These are phyloP conservation scores for Acanthosepion esculentum DNA, from an alignment of 2,888 invertebrate species.

Conservation along the genomic window DNA sequence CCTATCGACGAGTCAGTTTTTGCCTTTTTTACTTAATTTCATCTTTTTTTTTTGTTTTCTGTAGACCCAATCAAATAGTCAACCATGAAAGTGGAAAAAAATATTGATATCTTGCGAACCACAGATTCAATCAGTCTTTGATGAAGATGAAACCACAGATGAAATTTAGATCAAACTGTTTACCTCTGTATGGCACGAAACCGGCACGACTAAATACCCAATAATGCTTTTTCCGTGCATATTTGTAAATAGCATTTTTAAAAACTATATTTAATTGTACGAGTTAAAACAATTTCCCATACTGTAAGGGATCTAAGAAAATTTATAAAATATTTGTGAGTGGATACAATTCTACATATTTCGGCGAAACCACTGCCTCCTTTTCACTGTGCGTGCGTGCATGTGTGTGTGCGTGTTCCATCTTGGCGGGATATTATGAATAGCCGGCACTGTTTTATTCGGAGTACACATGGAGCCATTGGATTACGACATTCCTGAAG, in stretches of 20 bases:
- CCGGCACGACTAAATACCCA: background rate
- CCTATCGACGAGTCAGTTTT: background rate
- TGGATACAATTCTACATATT: background rate
- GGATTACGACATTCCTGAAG: slow-evolving; percentile 36
- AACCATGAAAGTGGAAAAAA: too few relatives aligned
- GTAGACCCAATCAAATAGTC: background rate
- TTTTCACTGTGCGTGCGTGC: background rate
- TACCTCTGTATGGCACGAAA: background rate
- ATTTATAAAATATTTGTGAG: too few relatives aligned
- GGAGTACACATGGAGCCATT: slow-evolving; percentile 44
- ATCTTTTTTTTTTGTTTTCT: background rate
- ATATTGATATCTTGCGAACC: background rate
- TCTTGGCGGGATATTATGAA: background rate
- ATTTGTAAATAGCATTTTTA: background rate
- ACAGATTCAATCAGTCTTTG: background rate
- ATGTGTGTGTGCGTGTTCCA: background rate
- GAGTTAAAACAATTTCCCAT: background rate
- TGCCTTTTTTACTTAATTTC: background rate
- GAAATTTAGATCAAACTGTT: background rate
- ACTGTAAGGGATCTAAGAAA: background rate
- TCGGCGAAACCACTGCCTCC: background rate
- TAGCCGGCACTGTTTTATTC: background rate
- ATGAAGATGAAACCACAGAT: background rate
- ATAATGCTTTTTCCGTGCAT: background rate
- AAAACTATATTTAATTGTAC: background rate